These are phyloP conservation scores for Clanis bilineata DNA, from an alignment of 2,888 invertebrate genomes.

Conservation along the genomic window DNA sequence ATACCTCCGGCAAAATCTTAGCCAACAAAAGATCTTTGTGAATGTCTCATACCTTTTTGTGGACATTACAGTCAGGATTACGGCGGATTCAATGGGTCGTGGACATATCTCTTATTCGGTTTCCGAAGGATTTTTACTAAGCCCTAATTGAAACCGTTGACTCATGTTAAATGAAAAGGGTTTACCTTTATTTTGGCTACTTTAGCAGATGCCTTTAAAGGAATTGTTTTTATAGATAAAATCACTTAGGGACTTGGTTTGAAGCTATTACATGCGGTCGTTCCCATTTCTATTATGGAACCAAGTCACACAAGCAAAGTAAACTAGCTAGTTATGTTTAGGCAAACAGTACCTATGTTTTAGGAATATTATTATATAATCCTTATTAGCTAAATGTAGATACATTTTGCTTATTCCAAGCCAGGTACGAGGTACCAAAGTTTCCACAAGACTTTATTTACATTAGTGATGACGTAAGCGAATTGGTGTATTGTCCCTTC, in stretches of 20 bases:
- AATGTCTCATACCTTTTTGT: slow-evolving; percentile 28
- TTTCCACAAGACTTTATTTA: not conserved
- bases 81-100: slow-evolving; percentile 32
- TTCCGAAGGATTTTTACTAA: slow-evolving; percentile 28
- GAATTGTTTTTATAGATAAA: slow-evolving; percentile 21
- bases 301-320: no score
- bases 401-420: not conserved
- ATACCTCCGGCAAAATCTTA: slow-evolving; percentile 22
- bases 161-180: slow-evolving; percentile 14
- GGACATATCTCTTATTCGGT: slow-evolving; percentile 33
- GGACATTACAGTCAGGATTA: slow-evolving; percentile 35
- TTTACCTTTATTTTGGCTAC: slow-evolving; percentile 13
- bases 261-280: not conserved
- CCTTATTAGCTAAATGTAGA: not conserved
- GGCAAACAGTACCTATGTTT: no score
- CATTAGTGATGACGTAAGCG: not conserved
- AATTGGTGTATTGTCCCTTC: not conserved
- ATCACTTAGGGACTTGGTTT: not conserved
- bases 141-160: slow-evolving; percentile 31
- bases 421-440: not conserved
- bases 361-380: no score
- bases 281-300: not conserved
- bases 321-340: no score
- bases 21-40: slow-evolving; percentile 26
- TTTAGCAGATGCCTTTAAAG: not conserved